Evolutionary conservation across 2,888 invertebrate species (phyloP), one percentile per base, ranked within the genome.

Genomic region (Axea sp.): DNA sequence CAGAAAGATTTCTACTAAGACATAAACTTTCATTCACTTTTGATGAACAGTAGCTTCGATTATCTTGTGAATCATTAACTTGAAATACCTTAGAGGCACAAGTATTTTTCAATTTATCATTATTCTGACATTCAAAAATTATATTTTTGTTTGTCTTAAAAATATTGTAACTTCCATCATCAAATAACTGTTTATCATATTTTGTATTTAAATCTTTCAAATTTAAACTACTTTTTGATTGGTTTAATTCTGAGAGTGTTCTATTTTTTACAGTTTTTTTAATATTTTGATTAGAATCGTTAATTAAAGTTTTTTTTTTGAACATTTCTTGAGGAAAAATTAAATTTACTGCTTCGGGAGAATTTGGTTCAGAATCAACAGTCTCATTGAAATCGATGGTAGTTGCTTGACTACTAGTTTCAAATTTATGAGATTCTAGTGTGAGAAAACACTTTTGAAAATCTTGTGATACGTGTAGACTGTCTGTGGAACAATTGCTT

Each of bases 301-400:
- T 33, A 0, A 19, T 3, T 7, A 33, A 14, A 2, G 12, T 1
- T n/a, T 12, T 31, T 19, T 33, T 26, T n/a, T 53, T 24, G 7
- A 53, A 53, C 7, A 53, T 28, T 9, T 59, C 45, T 9, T n/a
- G 9, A n/a, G 57, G 11, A 24, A 59, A 45, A 17, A 59, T 1
- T 5, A 55, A 28, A 7, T 57, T 31, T 7, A 8, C 0, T 7
- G 24, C 15, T 15, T 22, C 12, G 6, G 28, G 9, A 5, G 15
- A 9, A 26, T 11, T 49, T 22, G 3, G n/a, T n/a, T 2, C 2
- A 9, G 19, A 49, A 12, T 49, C 5, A 1, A 39, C 12, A 39
- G 26, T 5, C 30, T 28, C 14, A 31, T 31, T 7, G 0, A 30
- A 2, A 14, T 31, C 17, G 0, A 31, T 31, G 3, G 55, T 57